These are phyloP conservation scores for Petrolisthes cinctipes DNA, from an alignment of 2,888 invertebrate species.

Conservation along the genomic window DNA sequence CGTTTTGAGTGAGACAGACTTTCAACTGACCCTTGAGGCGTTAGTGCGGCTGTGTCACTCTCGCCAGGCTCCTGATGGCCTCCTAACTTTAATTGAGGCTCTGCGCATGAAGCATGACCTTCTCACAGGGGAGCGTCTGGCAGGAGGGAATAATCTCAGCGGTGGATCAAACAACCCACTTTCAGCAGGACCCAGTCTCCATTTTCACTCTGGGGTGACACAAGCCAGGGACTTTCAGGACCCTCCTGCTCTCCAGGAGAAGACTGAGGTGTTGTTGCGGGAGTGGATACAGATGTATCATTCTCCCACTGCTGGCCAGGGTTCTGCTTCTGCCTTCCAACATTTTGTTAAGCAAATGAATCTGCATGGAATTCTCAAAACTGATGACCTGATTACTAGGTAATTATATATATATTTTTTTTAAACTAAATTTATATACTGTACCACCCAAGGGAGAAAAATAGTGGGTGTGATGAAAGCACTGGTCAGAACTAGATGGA, in stretches of 20 bases:
- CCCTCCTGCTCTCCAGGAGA: constrained; percentile 93
- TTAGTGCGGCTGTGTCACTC: constrained; percentile 72
- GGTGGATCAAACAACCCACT: constrained; percentile 9
- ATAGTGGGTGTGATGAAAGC: neutral
- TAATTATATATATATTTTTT: constrained; percentile 15
- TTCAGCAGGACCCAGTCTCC: constrained; percentile 79
- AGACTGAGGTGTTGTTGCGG: constrained; percentile 90
- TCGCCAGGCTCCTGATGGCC: constrained; percentile 69
- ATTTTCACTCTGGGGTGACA: constrained; percentile 92
- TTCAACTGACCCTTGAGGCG: constrained; percentile 88
- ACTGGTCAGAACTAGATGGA: neutral
- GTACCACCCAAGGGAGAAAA: neutral
- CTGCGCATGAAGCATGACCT: constrained; percentile 80
- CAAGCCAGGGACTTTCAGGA: constrained; percentile 90
- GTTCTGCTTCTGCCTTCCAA: constrained; percentile 90
- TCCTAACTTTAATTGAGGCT: constrained; percentile 84
- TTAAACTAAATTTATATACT: too few species aligned
- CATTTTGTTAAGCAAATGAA: constrained; percentile 96
- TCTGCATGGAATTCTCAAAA: constrained; percentile 93
- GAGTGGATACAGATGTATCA: constrained; percentile 96
- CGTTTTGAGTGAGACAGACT: constrained; percentile 84
- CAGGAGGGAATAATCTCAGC: constrained; percentile 42
- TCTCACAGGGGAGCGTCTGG: constrained; percentile 46
- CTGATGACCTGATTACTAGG: constrained; percentile 95
- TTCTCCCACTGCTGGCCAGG: constrained; percentile 81